Evolutionary conservation across 2,888 invertebrate genomes (phyloP).

Genomic region (Blera fallax): DNA sequence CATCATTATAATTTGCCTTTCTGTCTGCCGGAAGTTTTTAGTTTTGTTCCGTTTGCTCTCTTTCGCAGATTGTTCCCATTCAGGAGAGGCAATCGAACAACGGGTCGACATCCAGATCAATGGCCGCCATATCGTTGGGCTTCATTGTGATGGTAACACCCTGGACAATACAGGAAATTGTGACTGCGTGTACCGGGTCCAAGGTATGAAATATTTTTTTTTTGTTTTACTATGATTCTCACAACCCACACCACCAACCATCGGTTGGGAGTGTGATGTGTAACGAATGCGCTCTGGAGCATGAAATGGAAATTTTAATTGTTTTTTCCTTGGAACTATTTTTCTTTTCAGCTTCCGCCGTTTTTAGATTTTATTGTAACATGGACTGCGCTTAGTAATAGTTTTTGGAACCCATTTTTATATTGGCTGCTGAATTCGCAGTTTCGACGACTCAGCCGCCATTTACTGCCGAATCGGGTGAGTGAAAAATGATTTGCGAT

Average conservation of each 20-base stretch:
- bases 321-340: conserved; percentile 6
- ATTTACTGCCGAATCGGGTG: conserved; percentile 89
- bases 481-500: conserved; percentile 77
- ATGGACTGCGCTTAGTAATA: conserved; percentile 93
- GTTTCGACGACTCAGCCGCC: conserved; percentile 90
- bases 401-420: conserved; percentile 95
- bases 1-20: conserved; percentile 21
- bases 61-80: conserved; percentile 79
- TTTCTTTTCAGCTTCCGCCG: conserved; percentile 86
- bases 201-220: conserved; percentile 83
- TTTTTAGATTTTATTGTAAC: conserved; percentile 92
- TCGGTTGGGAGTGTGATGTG: not conserved
- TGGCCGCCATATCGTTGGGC: conserved; percentile 95
- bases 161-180: conserved; percentile 95
- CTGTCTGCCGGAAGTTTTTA: conserved; percentile 28
- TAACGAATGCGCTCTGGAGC: conserved; percentile 8
- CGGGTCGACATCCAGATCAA: conserved; percentile 91
- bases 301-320: conserved; percentile 65
- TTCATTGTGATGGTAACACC: conserved; percentile 96
- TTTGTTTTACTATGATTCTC: not conserved
- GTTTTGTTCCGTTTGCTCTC: not conserved
- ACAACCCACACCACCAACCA: not conserved
- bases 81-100: conserved; percentile 86
- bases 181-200: conserved; percentile 93
- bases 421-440: conserved; percentile 94